These are phyloP conservation scores for Gari tellinella DNA, from an alignment of 2,888 invertebrate genomes.

Conservation along the genomic window DNA sequence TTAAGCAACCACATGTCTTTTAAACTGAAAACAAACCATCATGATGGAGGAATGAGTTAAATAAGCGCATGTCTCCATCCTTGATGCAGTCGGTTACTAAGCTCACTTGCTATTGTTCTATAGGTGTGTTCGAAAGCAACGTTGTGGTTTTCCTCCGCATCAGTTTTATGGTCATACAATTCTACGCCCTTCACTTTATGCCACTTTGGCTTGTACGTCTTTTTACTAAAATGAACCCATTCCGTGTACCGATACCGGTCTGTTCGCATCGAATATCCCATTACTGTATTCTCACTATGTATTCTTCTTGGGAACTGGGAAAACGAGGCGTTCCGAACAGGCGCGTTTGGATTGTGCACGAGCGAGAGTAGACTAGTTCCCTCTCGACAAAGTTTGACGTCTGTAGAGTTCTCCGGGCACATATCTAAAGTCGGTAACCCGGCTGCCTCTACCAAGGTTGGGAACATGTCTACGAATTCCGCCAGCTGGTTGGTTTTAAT, in stretches of 20 bases:
- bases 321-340: slow-evolving; percentile 53
- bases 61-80: slow-evolving; percentile 62
- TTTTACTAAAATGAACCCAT: slow-evolving; percentile 58
- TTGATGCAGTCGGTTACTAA: slow-evolving; percentile 57
- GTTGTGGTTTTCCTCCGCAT: slow-evolving; percentile 61
- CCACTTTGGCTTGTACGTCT: slow-evolving; percentile 54
- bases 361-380: slow-evolving; percentile 67
- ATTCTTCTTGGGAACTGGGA: slow-evolving; percentile 64
- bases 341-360: slow-evolving; percentile 32
- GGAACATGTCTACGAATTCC: slow-evolving; percentile 73
- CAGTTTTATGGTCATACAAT: slow-evolving; percentile 56
- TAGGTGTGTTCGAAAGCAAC: slow-evolving; percentile 75
- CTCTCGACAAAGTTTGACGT: slow-evolving; percentile 60
- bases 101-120: slow-evolving; percentile 50
- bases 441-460: slow-evolving; percentile 71
- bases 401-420: slow-evolving; percentile 61
- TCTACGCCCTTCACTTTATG: slow-evolving; percentile 32
- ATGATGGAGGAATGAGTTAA: too few relatives aligned
- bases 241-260: slow-evolving; percentile 68
- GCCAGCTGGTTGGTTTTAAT: slow-evolving; percentile 60
- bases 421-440: slow-evolving; percentile 51
- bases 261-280: slow-evolving; percentile 36
- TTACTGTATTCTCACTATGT: not conserved
- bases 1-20: too few relatives aligned
- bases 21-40: too few relatives aligned